phyloP scores from a whole-genome alignment of 30 jellyfish, hydroid and myxozoan genomes.

The Phacellophora camtschatica region DNA sequence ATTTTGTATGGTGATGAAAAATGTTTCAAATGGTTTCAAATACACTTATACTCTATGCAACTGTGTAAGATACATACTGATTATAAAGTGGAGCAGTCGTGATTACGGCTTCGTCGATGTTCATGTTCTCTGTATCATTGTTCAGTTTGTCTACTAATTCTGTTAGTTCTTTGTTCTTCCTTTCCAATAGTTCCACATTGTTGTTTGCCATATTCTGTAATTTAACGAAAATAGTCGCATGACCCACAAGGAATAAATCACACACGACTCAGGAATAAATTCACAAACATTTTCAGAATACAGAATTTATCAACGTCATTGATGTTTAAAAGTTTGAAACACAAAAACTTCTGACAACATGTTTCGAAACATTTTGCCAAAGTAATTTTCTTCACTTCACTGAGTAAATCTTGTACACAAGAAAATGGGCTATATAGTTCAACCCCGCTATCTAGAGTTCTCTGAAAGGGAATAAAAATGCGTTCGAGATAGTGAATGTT shows the following conservation, averaged over 20 bases:
- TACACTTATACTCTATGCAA: neutral
- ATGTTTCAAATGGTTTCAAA: too few species aligned
- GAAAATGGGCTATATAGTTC: too few species aligned
- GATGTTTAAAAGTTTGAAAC: too few species aligned
- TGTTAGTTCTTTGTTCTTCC: constrained; percentile 66
- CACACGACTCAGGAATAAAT: neutral
- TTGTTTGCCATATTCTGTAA: constrained; percentile 55
- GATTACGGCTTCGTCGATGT: constrained; percentile 93
- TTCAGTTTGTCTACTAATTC: constrained; percentile 63
- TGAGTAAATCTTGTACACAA: neutral
- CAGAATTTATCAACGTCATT: neutral
- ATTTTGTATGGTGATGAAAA: too few species aligned
- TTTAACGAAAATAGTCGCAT: too few species aligned
- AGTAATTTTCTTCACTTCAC: neutral
- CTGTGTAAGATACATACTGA: constrained; percentile 71
- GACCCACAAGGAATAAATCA: neutral
- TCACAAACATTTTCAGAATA: neutral
- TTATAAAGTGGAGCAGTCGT: constrained; percentile 94
- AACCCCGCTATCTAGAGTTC: too few species aligned
- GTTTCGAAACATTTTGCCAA: too few species aligned
- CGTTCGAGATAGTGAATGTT: too few species aligned
- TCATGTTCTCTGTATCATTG: constrained; percentile 70
- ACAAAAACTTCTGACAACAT: too few species aligned
- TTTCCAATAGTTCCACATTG: constrained; percentile 52
- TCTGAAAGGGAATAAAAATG: too few species aligned